Evolutionary conservation across 2,797 vertebrate genomes (phyloP).

Genomic region (Aselliscus stoliczkanus): DNA sequence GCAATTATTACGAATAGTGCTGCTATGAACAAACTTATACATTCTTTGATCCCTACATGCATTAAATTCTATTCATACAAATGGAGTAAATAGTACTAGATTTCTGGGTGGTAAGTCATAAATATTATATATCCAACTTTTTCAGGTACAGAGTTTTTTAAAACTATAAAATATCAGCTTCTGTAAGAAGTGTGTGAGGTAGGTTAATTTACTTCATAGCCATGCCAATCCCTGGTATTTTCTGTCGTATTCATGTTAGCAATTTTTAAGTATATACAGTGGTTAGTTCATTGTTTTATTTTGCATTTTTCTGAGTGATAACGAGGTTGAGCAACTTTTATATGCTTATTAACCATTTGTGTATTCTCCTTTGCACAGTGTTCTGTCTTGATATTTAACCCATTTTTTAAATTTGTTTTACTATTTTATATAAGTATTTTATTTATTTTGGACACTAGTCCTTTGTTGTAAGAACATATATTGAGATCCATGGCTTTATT

Average conservation of each 20-base stretch:
- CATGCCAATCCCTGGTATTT: neutral
- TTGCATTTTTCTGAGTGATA: neutral
- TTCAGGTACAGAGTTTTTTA: neutral
- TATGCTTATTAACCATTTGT: neutral
- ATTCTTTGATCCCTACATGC: neutral
- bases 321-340: neutral
- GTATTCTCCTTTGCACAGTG: neutral
- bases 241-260: neutral
- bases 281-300: neutral
- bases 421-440: neutral
- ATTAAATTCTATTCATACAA: neutral
- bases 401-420: neutral
- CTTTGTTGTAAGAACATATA: neutral
- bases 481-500: too few species aligned
- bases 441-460: neutral
- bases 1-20: neutral
- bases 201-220: neutral
- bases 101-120: neutral
- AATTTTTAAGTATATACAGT: too few species aligned
- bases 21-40: neutral
- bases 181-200: neutral
- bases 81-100: neutral
- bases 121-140: neutral
- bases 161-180: neutral
- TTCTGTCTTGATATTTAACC: neutral